Conservation (phyloP, 2,113 vertebrate species). For the Scartelaos histophorus region DNA sequence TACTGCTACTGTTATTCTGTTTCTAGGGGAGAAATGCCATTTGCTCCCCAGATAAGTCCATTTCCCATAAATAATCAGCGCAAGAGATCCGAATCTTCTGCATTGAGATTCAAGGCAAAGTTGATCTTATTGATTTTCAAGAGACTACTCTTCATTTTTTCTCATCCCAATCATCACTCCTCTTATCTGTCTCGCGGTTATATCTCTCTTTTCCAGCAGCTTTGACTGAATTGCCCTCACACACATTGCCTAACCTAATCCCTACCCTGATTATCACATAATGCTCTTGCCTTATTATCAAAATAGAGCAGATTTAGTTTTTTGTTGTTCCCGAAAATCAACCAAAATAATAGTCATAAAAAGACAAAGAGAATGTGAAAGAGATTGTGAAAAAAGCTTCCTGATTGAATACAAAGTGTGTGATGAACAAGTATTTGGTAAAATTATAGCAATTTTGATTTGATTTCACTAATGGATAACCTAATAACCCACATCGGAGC, state of each 20-base stretch:
- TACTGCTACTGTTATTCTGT: constrained; percentile 17
- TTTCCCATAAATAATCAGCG: constrained; percentile 58
- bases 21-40: constrained; percentile 30
- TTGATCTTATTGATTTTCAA: constrained; percentile 74
- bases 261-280: constrained; percentile 68
- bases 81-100: constrained; percentile 57
- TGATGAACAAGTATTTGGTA: constrained; percentile 57
- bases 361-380: constrained; percentile 52
- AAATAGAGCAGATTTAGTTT: constrained; percentile 67
- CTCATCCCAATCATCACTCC: constrained; percentile 65
- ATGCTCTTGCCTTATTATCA: constrained; percentile 70
- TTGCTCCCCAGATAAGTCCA: constrained; percentile 39
- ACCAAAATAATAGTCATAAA: constrained; percentile 42
- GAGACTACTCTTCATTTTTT: constrained; percentile 59
- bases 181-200: constrained; percentile 60
- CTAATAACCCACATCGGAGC: constrained; percentile 32
- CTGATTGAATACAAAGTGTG: constrained; percentile 35
- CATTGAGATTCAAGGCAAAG: constrained; percentile 62
- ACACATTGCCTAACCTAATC: constrained; percentile 63
- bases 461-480: constrained; percentile 64
- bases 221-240: constrained; percentile 52
- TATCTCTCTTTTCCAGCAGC: constrained; percentile 56
- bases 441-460: constrained; percentile 64
- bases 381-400: constrained; percentile 50
- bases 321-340: constrained; percentile 60